A percentile compares a stretch with the other conserved stretches of the same genome.
These are phyloP conservation scores for Psilanteris sp. DNA, from an alignment of 1,140 invertebrate genomes.

Conservation along the genomic window DNA sequence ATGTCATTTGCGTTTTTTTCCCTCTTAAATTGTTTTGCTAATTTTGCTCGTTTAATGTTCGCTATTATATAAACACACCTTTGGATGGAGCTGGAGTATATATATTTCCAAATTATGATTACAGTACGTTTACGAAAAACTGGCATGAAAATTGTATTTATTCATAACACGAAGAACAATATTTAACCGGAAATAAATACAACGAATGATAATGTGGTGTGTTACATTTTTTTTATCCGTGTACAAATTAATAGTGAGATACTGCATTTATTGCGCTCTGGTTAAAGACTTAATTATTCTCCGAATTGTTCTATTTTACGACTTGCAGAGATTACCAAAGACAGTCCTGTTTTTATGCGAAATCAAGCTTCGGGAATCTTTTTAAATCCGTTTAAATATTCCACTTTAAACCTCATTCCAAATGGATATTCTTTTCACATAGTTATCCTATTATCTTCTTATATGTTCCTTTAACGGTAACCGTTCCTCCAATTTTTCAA, in stretches of 20 bases:
- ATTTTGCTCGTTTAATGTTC: neutral
- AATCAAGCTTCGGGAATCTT: slow-evolving; percentile 33
- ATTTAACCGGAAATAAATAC: too few relatives aligned
- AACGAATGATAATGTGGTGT: too few relatives aligned
- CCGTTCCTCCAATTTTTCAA: slow-evolving; percentile 3
- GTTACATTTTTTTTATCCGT: too few relatives aligned
- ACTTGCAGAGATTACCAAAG: slow-evolving; percentile 10
- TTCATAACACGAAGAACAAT: too few relatives aligned
- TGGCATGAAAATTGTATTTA: too few relatives aligned
- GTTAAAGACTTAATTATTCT: slow-evolving; percentile 7
- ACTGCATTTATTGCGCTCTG: slow-evolving; percentile 7
- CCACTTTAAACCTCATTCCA: slow-evolving; percentile 21
- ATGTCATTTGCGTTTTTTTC: slow-evolving; percentile 10
- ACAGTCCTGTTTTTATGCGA: slow-evolving; percentile 23
- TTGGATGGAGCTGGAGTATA: too few relatives aligned
- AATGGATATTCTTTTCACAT: slow-evolving; percentile 32
- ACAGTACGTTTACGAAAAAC: too few relatives aligned
- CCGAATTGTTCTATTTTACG: neutral
- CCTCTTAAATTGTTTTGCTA: slow-evolving; percentile 3
- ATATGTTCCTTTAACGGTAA: slow-evolving; percentile 16
- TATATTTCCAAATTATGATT: neutral
- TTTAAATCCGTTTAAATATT: slow-evolving; percentile 32
- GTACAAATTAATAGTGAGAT: neutral
- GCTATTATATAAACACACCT: too few relatives aligned
- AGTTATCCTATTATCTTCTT: slow-evolving; percentile 43